phyloP scores from a whole-genome alignment of 1,140 invertebrate species.

The Danaus melanippus region DNA sequence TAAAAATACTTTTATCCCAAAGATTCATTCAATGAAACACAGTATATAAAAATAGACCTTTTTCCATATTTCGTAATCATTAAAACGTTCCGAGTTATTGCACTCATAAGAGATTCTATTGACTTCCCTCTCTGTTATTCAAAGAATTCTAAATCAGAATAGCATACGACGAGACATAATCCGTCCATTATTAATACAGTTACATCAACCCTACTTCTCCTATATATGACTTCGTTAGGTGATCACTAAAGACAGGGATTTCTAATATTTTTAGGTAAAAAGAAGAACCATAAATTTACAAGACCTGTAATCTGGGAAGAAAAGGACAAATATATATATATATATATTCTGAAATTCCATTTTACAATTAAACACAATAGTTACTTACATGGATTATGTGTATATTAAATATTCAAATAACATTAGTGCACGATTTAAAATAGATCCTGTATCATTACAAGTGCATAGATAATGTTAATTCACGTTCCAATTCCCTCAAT shows the following conservation, averaged over 20 bases:
- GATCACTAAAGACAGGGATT: too few species aligned
- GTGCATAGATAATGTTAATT: neutral
- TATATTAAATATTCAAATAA: slow-evolving; percentile 1
- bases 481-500: slow-evolving; percentile 16
- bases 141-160: slow-evolving; percentile 11
- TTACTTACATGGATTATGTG: too few species aligned
- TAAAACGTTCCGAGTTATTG: slow-evolving; percentile 20
- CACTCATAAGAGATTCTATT: slow-evolving; percentile 12
- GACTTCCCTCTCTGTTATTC: slow-evolving; percentile 14
- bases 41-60: slow-evolving; percentile 1
- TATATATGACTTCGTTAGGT: slow-evolving; percentile 9
- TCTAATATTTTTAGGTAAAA: too few species aligned
- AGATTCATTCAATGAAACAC: too few species aligned
- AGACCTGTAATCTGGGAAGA: too few species aligned
- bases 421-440: slow-evolving; percentile 5
- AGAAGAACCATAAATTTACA: too few species aligned
- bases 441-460: slow-evolving; percentile 4
- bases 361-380: too few species aligned
- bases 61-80: slow-evolving; percentile 13
- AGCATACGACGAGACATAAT: slow-evolving; percentile 11
- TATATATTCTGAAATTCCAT: too few species aligned
- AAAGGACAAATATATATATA: too few species aligned
- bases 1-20: too few species aligned
- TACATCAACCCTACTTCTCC: slow-evolving; percentile 12
- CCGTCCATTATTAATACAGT: slow-evolving; percentile 18